Base-by-base conservation (phyloP, 2,797 vertebrate species). In the Halcyon smyrnensis region DNA sequence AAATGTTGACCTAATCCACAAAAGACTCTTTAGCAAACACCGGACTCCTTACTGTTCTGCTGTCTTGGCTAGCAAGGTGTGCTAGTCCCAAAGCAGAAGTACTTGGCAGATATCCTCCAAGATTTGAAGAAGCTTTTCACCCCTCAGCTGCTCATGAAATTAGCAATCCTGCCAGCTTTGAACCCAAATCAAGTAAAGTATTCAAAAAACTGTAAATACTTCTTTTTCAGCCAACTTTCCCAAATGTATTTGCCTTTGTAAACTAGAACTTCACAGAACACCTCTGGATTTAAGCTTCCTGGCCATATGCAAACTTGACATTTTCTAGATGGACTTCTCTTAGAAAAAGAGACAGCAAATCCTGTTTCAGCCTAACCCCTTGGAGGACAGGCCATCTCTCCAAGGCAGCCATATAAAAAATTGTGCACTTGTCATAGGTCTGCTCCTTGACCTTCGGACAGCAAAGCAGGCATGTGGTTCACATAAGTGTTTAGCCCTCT, bases 31-130 rank as follows among this genome's bases (percentile, higher is more conserved):
- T 78, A 95, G 34, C 73, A 70, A 93, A 89, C 51, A 41, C 30
- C 80, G 89, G 56, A 77, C 34, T 92, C 32, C 59, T 94, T 70
- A 84, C 53, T 74, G 56, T 65, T 94, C 86, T 95, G 93, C 88
- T 94, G 74, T 67, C 88, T 96, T 97, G 92, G 90, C 93, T 94
- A 84, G 78, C 70, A 87, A 95, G 86, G 93, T 95, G 81, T 92
- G 71, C 77, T 95, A 79, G 63, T 96, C 94, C 92, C 88, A 92
- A 19, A 74, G 81, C 88, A 90, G 74, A 97, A 67, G 75, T 84
- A 87, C 64, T 94, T 96, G 90, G 95, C 94, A 96, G 81, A 95
- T 64, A 56, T 80, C 68, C 75, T 63, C 46, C 70, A 87, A 87
- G 60, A 84, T 82, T 87, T 83, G 43, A 71, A 93, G 37, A 64